These are phyloP conservation scores for Pomatorhinus ruficollis DNA, from an alignment of 2,113 vertebrate genomes.

Conservation along the genomic window DNA sequence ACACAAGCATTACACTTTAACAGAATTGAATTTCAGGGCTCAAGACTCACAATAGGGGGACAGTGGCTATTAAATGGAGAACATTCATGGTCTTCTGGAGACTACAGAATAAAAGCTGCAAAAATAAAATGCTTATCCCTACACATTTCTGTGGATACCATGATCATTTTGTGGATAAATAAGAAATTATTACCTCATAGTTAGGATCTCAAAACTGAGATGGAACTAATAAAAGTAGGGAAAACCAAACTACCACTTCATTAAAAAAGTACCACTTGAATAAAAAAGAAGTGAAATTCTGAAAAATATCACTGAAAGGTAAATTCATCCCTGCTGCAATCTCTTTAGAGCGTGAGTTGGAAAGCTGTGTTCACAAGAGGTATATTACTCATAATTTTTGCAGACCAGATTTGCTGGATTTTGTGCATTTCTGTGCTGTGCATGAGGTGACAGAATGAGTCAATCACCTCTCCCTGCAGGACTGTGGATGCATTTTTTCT, in stretches of 20 bases:
- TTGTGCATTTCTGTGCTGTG: not conserved
- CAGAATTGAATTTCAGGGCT: not conserved
- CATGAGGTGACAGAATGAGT: not conserved
- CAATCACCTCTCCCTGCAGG: not conserved
- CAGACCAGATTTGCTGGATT: not conserved
- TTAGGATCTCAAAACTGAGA: not conserved
- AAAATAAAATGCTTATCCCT: not conserved
- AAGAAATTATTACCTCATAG: not conserved
- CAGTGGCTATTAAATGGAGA: not conserved
- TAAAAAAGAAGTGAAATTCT: not conserved
- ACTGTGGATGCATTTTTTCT: not conserved
- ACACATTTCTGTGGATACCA: not conserved
- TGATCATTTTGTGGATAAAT: not conserved
- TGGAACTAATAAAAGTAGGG: not conserved
- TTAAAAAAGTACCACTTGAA: too few species aligned
- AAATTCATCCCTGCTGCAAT: not conserved
- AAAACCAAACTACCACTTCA: not conserved
- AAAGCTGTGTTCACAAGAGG: not conserved
- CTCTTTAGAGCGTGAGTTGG: not conserved
- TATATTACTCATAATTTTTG: not conserved
- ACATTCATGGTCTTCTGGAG: not conserved
- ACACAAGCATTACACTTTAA: not conserved
- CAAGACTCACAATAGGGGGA: not conserved
- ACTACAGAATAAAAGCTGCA: not conserved
- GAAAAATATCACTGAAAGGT: not conserved